Base-by-base conservation (phyloP, 35 echinoderm and acorn worm species). In the Apostichopus japonicus region DNA sequence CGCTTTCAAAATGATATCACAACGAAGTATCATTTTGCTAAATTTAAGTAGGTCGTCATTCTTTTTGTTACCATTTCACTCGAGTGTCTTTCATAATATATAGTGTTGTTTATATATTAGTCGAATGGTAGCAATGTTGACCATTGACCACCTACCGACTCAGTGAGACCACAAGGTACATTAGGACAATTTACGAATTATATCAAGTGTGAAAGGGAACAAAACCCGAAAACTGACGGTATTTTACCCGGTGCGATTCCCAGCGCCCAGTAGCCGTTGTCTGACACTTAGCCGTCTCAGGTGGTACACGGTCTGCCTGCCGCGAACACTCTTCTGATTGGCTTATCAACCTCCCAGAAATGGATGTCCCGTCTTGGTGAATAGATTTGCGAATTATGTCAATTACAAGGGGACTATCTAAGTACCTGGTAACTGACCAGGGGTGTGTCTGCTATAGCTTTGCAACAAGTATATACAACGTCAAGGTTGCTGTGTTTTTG, bases 131-230 rank as follows among this genome's bases (percentile, higher is more conserved):
- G 6, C n/a, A 23, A 13, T 57, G 54, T 84, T 58, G 22, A 59
- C 22, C 54, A 54, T 58, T n/a, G 79, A 16, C 81, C 81, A 83
- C 81, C 81, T 22, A 84, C 81, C 15, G 81, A n/a, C 23, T 22
- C 8, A 84, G 81, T n/a, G 19, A 84, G 54, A n/a, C 81, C 54
- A 84, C 57, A 84, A 24, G 15, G 15, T 57, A 84, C 54, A 58
- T 58, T 84, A 58, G 81, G 81, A 84, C 54, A 84, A 84, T 84
- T 84, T 84, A 84, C 81, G 10, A 84, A 84, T 84, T 84, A 84
- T 54, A 19, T 23, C 10, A 84, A 56, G 55, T 58, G 81, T 84
- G 81, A 84, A 17, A 84, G 57, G 81, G 7, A 84, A 84, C 81
- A 57, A 84, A 57, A 84, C 81, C 6, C 15, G 6, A 84, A 84